Conservation (phyloP, 2,113 vertebrate genomes). For the Psammodynastes pulverulentus region DNA sequence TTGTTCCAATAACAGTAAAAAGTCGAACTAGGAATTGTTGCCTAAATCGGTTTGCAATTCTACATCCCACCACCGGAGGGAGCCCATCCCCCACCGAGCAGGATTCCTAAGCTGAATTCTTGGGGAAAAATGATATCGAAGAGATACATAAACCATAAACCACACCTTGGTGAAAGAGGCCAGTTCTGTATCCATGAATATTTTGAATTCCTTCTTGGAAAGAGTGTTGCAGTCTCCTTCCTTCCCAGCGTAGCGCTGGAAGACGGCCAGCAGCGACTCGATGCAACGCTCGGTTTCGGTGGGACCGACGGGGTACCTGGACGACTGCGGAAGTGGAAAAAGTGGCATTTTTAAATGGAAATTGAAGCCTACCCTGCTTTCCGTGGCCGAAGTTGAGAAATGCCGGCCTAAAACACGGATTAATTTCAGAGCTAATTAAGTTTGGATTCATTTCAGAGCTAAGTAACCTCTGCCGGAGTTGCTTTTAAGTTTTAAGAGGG, state of each 20-base stretch:
- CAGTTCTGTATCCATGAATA: constrained; percentile 74
- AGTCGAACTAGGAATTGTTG: not conserved
- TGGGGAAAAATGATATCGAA: too few species aligned
- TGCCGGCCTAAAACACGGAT: not conserved
- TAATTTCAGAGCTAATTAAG: not conserved
- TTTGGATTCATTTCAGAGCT: not conserved
- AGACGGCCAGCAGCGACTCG: constrained; percentile 74
- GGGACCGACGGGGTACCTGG: constrained; percentile 33
- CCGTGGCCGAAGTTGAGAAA: not conserved
- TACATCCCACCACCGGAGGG: not conserved
- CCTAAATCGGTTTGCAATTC: not conserved
- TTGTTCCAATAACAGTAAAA: not conserved
- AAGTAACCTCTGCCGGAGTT: not conserved
- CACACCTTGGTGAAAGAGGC: constrained; percentile 69
- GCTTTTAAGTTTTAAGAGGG: not conserved
- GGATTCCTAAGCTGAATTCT: not conserved
- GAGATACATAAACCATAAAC: not conserved
- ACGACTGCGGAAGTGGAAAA: constrained; percentile 8
- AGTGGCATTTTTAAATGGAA: not conserved
- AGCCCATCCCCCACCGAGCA: not conserved
- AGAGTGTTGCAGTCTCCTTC: constrained; percentile 25
- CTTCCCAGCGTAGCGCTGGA: constrained; percentile 65
- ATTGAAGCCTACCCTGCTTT: not conserved
- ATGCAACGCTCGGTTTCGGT: constrained; percentile 75
- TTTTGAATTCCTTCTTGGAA: constrained; percentile 69